A percentile compares a stretch with the other conserved stretches of the same genome.
These are phyloP conservation scores for Drosophila guanche DNA, from an alignment of 1,140 invertebrate species.

Conservation along the genomic window DNA sequence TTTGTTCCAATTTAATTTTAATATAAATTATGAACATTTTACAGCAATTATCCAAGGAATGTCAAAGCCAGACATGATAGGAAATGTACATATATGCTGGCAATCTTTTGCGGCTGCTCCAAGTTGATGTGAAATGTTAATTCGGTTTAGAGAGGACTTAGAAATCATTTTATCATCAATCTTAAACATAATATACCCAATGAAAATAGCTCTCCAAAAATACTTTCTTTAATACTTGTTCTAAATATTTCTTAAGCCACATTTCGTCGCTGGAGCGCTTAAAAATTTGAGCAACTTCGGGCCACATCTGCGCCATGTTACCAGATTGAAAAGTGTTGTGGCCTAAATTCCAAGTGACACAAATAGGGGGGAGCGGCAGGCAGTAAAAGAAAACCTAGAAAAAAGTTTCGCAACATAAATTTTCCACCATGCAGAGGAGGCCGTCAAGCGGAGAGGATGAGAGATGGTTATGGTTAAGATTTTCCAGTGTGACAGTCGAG, in stretches of 20 bases:
- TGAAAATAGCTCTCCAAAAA: no score
- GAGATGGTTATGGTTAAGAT: constrained; percentile 9
- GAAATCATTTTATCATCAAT: no score
- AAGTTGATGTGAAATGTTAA: no score
- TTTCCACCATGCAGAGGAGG: constrained; percentile 26
- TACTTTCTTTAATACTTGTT: background rate
- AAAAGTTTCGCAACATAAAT: constrained; percentile 68
- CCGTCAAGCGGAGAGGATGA: background rate
- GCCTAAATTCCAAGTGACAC: constrained; percentile 69
- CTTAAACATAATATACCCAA: no score
- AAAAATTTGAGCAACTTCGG: constrained; percentile 29
- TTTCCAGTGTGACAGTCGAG: constrained; percentile 68
- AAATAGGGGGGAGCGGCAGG: constrained; percentile 5
- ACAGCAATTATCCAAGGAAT: constrained; percentile 3
- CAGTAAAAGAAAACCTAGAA: constrained; percentile 20
- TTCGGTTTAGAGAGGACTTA: no score
- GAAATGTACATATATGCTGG: no score
- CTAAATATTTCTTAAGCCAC: constrained; percentile 34
- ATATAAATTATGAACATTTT: constrained; percentile 30
- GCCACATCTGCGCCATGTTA: constrained; percentile 37
- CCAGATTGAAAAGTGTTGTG: constrained; percentile 65
- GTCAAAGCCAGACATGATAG: background rate
- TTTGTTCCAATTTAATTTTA: constrained; percentile 37
- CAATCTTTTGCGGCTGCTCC: no score
- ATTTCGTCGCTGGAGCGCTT: constrained; percentile 41